Base-by-base conservation (phyloP, 2,888 invertebrate species). In the Microplitis manilae region DNA sequence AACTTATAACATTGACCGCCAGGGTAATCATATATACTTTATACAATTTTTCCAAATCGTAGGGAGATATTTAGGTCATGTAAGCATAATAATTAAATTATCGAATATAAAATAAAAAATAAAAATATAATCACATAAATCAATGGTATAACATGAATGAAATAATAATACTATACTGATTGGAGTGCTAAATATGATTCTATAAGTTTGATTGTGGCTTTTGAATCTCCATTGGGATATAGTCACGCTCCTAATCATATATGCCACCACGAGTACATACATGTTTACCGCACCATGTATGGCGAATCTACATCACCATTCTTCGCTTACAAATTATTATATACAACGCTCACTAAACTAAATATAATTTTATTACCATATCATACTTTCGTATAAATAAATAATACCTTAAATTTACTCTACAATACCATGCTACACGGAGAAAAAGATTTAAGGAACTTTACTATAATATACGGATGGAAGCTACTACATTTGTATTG, bases 121-220 rank as follows among this genome's bases (percentile, higher is more conserved):
- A 7, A 50, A 50, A 50, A 50, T 50, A 13, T 50, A 13, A 50
- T 50, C 2, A 50, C 8, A 50, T 50, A 50, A 50, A 50, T 50
- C 13, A 13, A 13, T 50, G 13, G 50, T 30, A 38, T 67, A 20
- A 4, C n/a, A 64, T 4, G 8, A 13, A n/a, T 64, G 13, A n/a
- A 64, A 20, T 64, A 17, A 20, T 30, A 64, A 64, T 64, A n/a
- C 30, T 64, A 60, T 60, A 20, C 64, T 20, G 15, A 64, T 64
- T 17, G 64, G 67, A 67, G 38, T 67, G 38, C 20, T 20, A 67
- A 67, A 67, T 67, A 67, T 20, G n/a, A 38, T 67, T 38, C 39
- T 7, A 67, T 38, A 30, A 67, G 39, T 39, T 67, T 38, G 7
- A 67, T 67, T 67, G 67, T 67, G 39, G 67, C 67, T 67, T 67